A percentile compares a stretch with the other conserved stretches of the same genome.
Evolutionary conservation across 2,888 invertebrate species (phyloP).

Genomic region (Diploptera punctata): DNA sequence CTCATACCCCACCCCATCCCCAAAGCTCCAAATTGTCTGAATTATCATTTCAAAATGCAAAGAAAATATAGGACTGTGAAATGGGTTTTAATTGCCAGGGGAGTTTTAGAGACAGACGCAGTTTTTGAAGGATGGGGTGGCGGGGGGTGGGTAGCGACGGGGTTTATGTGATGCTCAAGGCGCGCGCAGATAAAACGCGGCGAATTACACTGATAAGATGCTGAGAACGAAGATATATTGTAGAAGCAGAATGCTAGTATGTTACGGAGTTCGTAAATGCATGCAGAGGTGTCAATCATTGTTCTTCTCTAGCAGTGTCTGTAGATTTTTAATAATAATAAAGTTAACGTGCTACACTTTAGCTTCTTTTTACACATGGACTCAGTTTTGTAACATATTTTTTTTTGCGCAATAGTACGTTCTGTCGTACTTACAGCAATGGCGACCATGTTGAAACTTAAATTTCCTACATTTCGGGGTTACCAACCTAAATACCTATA

Average conservation of each 20-base stretch:
- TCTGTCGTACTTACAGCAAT: too few species aligned
- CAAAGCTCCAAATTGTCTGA: slow-evolving; percentile 49
- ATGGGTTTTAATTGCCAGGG: slow-evolving; percentile 47
- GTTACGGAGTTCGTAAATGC: too few species aligned
- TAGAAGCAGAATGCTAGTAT: not conserved
- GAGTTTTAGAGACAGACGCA: slow-evolving; percentile 37
- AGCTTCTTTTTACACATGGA: too few species aligned
- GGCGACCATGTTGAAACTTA: too few species aligned
- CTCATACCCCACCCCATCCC: slow-evolving; percentile 25
- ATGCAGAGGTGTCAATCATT: too few species aligned
- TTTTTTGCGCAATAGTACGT: too few species aligned
- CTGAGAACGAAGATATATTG: slow-evolving; percentile 11
- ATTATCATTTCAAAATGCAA: slow-evolving; percentile 52
- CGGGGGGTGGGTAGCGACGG: slow-evolving; percentile 9
- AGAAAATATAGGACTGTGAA: slow-evolving; percentile 48
- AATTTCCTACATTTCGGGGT: too few species aligned
- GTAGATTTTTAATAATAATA: too few species aligned
- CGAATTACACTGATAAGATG: slow-evolving; percentile 23
- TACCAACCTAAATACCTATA: too few species aligned
- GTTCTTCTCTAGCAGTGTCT: too few species aligned
- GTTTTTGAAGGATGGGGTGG: slow-evolving; percentile 18
- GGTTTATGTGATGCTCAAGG: slow-evolving; percentile 24
- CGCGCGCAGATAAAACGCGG: slow-evolving; percentile 28
- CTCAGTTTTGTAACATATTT: too few species aligned
- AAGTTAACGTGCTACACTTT: too few species aligned